Base-by-base conservation (phyloP, 1,140 invertebrate species). In the Solen grandis region DNA sequence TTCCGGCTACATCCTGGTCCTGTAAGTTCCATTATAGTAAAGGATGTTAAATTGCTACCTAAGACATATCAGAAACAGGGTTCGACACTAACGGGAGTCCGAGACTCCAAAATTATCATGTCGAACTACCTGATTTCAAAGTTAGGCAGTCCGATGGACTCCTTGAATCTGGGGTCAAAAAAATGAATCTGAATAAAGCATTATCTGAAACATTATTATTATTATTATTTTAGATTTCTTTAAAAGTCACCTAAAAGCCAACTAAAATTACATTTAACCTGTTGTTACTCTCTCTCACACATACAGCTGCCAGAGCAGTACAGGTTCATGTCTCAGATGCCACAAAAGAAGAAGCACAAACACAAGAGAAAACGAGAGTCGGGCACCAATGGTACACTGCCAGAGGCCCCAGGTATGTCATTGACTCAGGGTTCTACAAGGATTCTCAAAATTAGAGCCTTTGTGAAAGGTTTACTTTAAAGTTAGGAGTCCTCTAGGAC, bases 1-100 rank as follows among this genome's bases (percentile, higher is more conserved):
- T 99, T 99, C 91, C 94, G 98, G 81, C 94, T 99, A 79, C 97
- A 99, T 93, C 97, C 98, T 73, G 98, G 98, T 63, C 97, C 97
- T 16, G 96, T 97, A 95, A 94, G 94, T 94, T 73, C 82, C n/a
- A n/a, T n/a, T n/a, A n/a, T 13, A 14, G 46, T 52, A n/a, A 14
- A 14, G 46, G n/a, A n/a, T 62, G 31, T 2, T 62, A n/a, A 13
- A 60, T 60, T 16, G 10, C 27, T 10, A 13, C 10, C 10, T 25
- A 14, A 13, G 13, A 60, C 59, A 22, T 62, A 19, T 62, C 59
- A 62, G 0, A 19, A 19, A 29, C 2, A 29, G 29, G 4, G 19
- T 62, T 29, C 31, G 16, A 62, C 27, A n/a, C 13, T 25, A 60
- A 14, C 31, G 16, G n/a, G n/a, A n/a, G n/a, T n/a, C n/a, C n/a